These are phyloP conservation scores for Anneissia japonica DNA, from an alignment of 35 echinoderm and acorn worm species.

Conservation along the genomic window DNA sequence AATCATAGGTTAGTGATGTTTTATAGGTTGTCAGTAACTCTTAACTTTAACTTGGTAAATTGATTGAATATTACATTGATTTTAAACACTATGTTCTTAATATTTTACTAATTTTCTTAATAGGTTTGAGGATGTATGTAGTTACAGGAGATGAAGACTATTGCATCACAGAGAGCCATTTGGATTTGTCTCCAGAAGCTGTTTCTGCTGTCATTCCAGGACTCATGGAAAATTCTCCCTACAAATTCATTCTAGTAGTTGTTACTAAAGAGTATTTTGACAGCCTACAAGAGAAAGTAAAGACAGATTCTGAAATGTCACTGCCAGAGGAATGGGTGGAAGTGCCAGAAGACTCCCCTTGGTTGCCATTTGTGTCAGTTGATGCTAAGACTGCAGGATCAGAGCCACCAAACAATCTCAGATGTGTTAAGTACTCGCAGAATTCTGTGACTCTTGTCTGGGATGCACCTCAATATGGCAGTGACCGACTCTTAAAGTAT, in stretches of 20 bases:
- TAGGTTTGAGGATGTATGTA: not conserved
- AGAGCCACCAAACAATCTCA: not conserved
- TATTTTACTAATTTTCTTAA: too few relatives aligned
- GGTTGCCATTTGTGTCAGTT: not conserved
- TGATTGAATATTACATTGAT: too few relatives aligned
- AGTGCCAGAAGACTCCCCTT: not conserved
- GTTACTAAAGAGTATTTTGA: constrained; percentile 14
- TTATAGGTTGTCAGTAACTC: too few relatives aligned
- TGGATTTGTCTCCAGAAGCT: not conserved
- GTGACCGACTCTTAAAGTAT: not conserved
- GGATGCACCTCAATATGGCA: not conserved
- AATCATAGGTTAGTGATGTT: constrained; percentile 2
- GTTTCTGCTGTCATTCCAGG: not conserved
- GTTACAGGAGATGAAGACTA: not conserved
- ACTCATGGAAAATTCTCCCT: not conserved
- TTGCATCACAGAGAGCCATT: not conserved
- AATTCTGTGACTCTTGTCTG: not conserved
- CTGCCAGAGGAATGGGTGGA: constrained; percentile 9
- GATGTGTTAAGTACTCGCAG: not conserved
- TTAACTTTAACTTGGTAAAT: too few relatives aligned
- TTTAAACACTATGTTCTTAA: too few relatives aligned
- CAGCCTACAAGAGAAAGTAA: not conserved
- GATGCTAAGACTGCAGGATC: constrained; percentile 4
- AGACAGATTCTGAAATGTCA: not conserved
- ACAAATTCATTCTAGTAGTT: not conserved